Percentiles rank a stretch among this genome's conserved stretches.
Evolutionary conservation across 2,113 vertebrate genomes (phyloP).

Genomic region (Chamaea fasciata): DNA sequence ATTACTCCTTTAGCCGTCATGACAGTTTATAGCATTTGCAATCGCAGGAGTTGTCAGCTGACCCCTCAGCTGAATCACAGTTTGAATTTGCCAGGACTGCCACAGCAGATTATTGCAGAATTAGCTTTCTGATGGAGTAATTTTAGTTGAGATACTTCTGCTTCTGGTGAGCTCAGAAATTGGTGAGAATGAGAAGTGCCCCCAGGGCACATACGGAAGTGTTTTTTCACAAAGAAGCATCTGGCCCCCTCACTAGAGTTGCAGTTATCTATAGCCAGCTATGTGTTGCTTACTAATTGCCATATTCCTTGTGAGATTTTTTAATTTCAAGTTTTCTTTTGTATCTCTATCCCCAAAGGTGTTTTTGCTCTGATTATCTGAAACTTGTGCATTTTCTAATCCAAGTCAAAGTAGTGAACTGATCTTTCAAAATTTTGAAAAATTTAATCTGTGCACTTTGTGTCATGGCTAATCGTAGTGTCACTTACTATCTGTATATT

Average conservation of each 20-base stretch:
- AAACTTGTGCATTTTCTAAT: neutral
- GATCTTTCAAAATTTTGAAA: neutral
- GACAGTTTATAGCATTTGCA: neutral
- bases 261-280: neutral
- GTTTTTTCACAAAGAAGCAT: neutral
- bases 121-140: neutral
- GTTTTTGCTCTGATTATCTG: neutral
- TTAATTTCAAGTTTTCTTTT: neutral
- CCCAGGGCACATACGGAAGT: neutral
- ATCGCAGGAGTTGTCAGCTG: neutral
- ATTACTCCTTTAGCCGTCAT: neutral
- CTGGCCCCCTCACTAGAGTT: neutral
- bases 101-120: neutral
- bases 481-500: neutral
- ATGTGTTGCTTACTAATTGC: neutral
- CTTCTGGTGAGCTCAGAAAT: neutral
- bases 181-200: neutral
- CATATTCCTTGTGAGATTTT: neutral
- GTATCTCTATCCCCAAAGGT: neutral
- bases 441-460: neutral
- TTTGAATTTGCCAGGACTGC: neutral
- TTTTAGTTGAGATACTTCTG: neutral
- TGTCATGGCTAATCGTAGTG: neutral
- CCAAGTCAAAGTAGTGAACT: neutral
- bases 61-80: neutral